These are phyloP conservation scores for Cepaea hortensis DNA, from an alignment of 2,888 invertebrate genomes.

Conservation along the genomic window DNA sequence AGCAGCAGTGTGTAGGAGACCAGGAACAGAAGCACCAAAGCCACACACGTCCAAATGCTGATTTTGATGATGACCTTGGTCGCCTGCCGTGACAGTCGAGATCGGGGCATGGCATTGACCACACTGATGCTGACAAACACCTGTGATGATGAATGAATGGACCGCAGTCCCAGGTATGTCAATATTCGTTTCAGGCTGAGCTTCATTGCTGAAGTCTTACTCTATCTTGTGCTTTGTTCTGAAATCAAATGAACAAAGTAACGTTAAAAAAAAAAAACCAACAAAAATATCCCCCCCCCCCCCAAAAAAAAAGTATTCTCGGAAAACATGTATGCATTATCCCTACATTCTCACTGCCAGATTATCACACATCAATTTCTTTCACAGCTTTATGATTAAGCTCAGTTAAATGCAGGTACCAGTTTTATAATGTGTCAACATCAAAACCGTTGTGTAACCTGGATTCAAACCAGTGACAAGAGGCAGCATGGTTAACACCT, in stretches of 20 bases:
- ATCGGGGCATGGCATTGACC: conserved; percentile 58
- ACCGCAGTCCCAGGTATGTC: background rate
- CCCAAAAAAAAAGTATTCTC: no score
- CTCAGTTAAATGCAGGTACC: no score
- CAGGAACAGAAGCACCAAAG: conserved; percentile 61
- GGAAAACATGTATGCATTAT: no score
- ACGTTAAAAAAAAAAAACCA: background rate
- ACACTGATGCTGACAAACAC: conserved; percentile 43
- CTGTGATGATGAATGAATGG: background rate
- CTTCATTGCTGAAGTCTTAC: background rate
- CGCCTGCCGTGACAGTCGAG: conserved; percentile 53
- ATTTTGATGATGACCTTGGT: conserved; percentile 62
- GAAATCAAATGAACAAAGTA: background rate
- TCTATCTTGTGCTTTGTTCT: conserved; percentile 16
- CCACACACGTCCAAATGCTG: conserved; percentile 63
- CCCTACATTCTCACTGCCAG: background rate
- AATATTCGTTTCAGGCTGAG: background rate
- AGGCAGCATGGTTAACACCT: no score
- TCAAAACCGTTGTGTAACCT: no score
- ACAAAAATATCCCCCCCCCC: background rate
- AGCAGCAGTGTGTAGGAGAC: conserved; percentile 63
- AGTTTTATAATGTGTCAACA: no score
- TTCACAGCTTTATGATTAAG: no score
- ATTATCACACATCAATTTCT: no score
- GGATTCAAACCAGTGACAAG: no score